These are phyloP conservation scores for Oxyruncus cristatus DNA, from an alignment of 2,113 vertebrate genomes.

Conservation along the genomic window DNA sequence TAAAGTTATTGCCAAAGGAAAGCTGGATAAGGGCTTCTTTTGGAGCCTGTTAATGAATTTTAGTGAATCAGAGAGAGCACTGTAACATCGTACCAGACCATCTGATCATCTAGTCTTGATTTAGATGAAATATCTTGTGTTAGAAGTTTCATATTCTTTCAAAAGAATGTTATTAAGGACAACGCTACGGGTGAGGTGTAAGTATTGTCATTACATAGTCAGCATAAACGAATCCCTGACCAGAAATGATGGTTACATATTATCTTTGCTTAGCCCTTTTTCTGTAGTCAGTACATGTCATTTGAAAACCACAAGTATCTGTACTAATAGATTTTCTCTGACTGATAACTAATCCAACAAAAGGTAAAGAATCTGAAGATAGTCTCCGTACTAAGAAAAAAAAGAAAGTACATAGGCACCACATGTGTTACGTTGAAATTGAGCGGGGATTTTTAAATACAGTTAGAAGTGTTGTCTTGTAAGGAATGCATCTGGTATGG, in stretches of 20 bases:
- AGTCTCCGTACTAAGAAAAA: not conserved
- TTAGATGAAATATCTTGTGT: not conserved
- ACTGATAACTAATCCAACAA: not conserved
- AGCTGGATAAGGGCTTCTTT: not conserved
- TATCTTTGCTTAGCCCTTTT: not conserved
- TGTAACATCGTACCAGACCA: not conserved
- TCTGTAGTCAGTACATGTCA: not conserved
- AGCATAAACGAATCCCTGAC: not conserved
- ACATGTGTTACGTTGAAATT: not conserved
- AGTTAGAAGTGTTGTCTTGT: not conserved
- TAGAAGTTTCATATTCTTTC: not conserved
- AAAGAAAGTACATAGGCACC: not conserved
- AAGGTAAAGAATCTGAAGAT: not conserved
- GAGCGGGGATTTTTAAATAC: not conserved
- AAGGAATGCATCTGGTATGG: not conserved
- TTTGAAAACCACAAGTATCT: not conserved
- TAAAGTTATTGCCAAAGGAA: no score
- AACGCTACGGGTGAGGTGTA: not conserved
- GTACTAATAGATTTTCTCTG: not conserved
- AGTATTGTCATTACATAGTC: not conserved
- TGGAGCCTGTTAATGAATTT: not conserved
- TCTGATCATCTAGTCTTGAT: not conserved
- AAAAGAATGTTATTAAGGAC: not conserved
- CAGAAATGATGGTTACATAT: not conserved
- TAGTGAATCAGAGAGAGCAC: not conserved